Base-by-base conservation (phyloP, 1,140 invertebrate species). In the Sesamia nonagrioides region DNA sequence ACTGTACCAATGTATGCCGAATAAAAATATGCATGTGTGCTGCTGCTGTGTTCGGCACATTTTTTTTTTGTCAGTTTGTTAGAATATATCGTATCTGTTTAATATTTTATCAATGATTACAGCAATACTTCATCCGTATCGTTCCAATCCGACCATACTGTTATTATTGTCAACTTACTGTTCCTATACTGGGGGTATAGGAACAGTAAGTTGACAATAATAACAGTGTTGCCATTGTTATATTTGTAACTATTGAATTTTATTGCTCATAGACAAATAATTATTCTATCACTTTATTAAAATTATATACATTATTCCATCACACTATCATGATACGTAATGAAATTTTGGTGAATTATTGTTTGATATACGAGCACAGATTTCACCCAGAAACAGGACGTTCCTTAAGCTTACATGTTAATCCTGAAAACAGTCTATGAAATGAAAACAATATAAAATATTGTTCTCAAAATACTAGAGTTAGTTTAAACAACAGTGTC, bases 401-500 rank as follows among this genome's bases (percentile, higher is more conserved):
- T 50, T 45, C 11, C 11, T 21, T 48, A 6, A 11, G 5, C 8
- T 27, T 33, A 21, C 9, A 33, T 15, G 15, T 27, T 13, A 33
- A 13, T 9, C 61, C 35, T 11, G 3, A 33, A 7, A 13, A 6
- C 27, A 33, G 15, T 61, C 27, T 61, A 61, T 37, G 35, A 63
- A 63, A 40, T 60, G 8, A 48, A 68, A 71, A 45, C 35, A 58
- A 42, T 56, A 40, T 45, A 74, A 74, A 74, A 60, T 60, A 63
- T 35, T 75, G 73, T 75, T 75, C 63, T 75, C 45, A 75, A 75
- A 75, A 75, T 63, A 75, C 37, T 11, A 33, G 52, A 77, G 40
- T 27, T 69, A 42, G 75, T 77, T 77, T 77, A 40, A n/a, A 77
- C 73, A 75, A 75, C 73, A 75, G 42, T 84, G 48, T 17, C 66